A percentile compares a stretch with the other conserved stretches of the same genome.
These are phyloP conservation scores for Sycophila sp. DNA, from an alignment of 1,140 invertebrate genomes.

Conservation along the genomic window DNA sequence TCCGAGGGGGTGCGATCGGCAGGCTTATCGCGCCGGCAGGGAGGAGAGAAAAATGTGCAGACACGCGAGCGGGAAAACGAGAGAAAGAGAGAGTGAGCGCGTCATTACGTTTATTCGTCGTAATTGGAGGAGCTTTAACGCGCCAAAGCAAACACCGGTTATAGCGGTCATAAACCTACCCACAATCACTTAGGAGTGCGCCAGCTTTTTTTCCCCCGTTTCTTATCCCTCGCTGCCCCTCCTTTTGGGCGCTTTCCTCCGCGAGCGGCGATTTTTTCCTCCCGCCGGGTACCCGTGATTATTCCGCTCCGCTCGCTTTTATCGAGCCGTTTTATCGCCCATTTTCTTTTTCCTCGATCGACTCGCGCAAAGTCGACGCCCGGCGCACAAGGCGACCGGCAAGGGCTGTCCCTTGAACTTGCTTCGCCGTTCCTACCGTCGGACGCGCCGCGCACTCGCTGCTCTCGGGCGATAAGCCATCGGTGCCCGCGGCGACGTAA, in stretches of 20 bases:
- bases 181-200: conserved; percentile 58
- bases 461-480: no score
- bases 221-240: background rate
- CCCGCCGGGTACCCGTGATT: no score
- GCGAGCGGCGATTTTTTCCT: background rate
- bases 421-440: no score
- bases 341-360: background rate
- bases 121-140: conserved; percentile 60
- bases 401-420: no score
- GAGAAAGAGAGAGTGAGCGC: conserved; percentile 20
- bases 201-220: conserved; percentile 43
- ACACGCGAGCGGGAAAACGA: no score
- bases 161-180: conserved; percentile 62
- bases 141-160: conserved; percentile 62
- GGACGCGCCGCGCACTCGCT: no score
- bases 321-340: no score
- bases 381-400: no score
- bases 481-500: no score
- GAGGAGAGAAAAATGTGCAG: no score
- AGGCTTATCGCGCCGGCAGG: no score
- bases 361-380: background rate
- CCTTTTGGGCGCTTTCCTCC: background rate
- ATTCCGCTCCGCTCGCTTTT: background rate
- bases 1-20: no score
- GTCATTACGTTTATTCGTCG: conserved; percentile 60